Percentiles rank a stretch among this genome's conserved stretches.
phyloP scores from a whole-genome alignment of 2,113 vertebrate genomes.

The Tragulus kanchil region DNA sequence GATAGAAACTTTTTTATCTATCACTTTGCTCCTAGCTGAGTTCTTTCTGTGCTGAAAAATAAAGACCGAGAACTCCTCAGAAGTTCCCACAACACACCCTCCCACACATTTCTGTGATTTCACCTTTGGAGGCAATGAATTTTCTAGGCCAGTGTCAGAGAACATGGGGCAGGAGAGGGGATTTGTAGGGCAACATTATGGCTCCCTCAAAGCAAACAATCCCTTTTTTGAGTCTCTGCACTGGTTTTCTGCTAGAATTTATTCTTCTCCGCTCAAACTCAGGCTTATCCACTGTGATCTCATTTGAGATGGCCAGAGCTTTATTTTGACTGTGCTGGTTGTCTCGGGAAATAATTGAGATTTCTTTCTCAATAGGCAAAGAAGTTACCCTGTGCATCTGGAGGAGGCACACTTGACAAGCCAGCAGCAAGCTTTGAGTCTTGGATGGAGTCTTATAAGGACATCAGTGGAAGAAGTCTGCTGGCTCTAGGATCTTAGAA shows the following conservation, averaged over 20 bases:
- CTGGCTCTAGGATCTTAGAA: background rate
- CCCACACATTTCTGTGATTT: background rate
- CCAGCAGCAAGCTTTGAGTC: background rate
- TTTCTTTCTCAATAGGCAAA: background rate
- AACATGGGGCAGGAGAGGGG: background rate
- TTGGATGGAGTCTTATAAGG: background rate
- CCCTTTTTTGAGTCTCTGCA: background rate
- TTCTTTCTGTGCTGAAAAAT: background rate
- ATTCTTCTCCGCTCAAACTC: background rate
- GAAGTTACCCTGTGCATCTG: background rate
- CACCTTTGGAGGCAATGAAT: background rate
- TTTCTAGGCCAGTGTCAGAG: background rate
- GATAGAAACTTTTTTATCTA: background rate
- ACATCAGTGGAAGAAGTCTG: conserved; percentile 32
- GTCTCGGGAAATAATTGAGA: background rate
- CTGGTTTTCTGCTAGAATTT: too few relatives aligned
- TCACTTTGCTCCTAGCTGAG: background rate
- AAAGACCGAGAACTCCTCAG: background rate
- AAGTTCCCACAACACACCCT: background rate
- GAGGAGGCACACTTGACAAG: background rate
- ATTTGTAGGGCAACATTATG: background rate
- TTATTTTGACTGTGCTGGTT: background rate
- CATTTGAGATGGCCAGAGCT: background rate
- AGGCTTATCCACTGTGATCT: background rate
- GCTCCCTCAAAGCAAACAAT: accelerated